Percentiles rank a stretch among this genome's conserved stretches.
phyloP scores from a whole-genome alignment of 2,113 vertebrate species.

The Eonycteris spelaea region DNA sequence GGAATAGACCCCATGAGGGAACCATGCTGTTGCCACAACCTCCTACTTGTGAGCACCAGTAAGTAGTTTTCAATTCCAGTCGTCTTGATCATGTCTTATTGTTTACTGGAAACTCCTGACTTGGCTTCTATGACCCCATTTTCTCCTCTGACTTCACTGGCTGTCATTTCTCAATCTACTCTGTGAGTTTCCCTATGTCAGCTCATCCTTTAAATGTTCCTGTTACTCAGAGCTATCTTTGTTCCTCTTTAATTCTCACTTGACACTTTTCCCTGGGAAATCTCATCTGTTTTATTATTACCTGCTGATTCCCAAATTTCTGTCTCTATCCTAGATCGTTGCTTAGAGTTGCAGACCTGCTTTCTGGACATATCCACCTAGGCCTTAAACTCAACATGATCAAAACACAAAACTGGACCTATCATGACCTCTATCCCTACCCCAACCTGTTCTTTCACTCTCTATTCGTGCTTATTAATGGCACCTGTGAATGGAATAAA shows the following conservation, averaged over 20 bases:
- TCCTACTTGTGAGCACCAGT: not conserved
- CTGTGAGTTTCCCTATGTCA: not conserved
- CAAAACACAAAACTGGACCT: not conserved
- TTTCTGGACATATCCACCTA: not conserved
- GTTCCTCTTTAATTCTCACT: not conserved
- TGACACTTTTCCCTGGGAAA: not conserved
- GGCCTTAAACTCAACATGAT: not conserved
- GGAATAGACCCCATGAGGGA: not conserved
- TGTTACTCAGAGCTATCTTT: not conserved
- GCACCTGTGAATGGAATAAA: not conserved
- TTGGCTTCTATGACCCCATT: not conserved
- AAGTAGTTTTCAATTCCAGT: not conserved
- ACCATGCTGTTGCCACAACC: not conserved
- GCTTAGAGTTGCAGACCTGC: not conserved
- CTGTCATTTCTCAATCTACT: not conserved
- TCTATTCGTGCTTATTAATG: not conserved
- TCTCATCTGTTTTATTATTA: not conserved
- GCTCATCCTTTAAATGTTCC: not conserved
- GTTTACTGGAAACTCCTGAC: not conserved
- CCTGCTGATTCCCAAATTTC: not conserved
- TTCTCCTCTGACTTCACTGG: not conserved
- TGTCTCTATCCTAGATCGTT: not conserved
- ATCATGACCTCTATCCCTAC: not conserved
- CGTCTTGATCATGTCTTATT: not conserved
- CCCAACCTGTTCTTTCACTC: not conserved